A percentile compares a stretch with the other conserved stretches of the same genome.
Evolutionary conservation across 37 sponge, comb jelly and placozoan species (phyloP).

Genomic region (Beroe forskalii): DNA sequence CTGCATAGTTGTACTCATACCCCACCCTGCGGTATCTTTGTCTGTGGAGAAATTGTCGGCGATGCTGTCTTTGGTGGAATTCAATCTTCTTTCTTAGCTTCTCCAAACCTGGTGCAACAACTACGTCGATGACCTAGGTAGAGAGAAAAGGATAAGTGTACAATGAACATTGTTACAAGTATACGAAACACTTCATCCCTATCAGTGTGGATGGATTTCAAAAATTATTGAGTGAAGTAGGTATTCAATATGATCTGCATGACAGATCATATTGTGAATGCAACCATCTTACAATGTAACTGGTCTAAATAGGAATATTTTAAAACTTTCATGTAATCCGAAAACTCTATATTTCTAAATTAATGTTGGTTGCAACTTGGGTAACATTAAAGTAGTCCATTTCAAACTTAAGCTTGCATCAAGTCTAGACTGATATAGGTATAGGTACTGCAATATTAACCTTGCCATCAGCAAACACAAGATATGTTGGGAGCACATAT

Average conservation of each 20-base stretch:
- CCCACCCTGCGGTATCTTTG: background rate
- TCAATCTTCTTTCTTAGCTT: slow-evolving; percentile 21
- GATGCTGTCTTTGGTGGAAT: slow-evolving; percentile 30
- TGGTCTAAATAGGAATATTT: too few species aligned
- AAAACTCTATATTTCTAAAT: too few species aligned
- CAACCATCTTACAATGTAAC: background rate
- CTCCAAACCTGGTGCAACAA: slow-evolving; percentile 25
- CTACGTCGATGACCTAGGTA: slow-evolving; percentile 13
- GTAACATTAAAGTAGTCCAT: too few species aligned
- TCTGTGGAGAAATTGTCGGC: background rate
- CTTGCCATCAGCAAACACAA: slow-evolving; percentile 30
- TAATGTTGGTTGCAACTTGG: too few species aligned
- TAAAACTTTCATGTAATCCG: too few species aligned
- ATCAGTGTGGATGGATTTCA: too few species aligned
- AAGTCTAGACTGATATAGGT: too few species aligned
- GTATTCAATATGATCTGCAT: background rate
- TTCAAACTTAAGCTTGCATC: too few species aligned
- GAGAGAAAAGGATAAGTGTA: background rate
- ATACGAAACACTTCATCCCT: background rate
- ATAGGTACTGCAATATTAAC: too few species aligned
- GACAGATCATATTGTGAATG: background rate
- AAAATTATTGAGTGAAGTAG: background rate
- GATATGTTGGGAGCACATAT: slow-evolving; percentile 24
- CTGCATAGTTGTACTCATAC: too few species aligned
- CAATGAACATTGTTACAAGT: background rate